phyloP scores from a whole-genome alignment of 2,113 vertebrate species.

The Bostrychus sinensis region DNA sequence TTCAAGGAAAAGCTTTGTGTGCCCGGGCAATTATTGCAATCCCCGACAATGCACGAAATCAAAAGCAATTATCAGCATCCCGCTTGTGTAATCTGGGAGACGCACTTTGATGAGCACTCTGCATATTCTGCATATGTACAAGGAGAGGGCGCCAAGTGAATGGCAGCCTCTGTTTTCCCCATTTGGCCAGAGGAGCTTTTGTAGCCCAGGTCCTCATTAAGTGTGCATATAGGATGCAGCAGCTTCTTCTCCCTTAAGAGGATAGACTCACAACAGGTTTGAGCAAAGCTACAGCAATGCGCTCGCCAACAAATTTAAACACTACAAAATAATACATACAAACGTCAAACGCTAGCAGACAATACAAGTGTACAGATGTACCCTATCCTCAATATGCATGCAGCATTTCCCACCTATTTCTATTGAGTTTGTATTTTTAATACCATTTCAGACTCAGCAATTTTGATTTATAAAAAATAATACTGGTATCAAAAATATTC shows the following conservation, averaged over 20 bases:
- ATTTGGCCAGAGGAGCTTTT: slow-evolving; percentile 26
- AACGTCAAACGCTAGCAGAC: too few species aligned
- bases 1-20: slow-evolving; percentile 46
- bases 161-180: slow-evolving; percentile 48
- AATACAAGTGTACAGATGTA: too few species aligned
- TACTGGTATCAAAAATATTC: too few species aligned
- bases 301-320: too few species aligned
- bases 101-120: slow-evolving; percentile 26
- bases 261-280: slow-evolving; percentile 27
- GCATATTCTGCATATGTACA: slow-evolving; percentile 13
- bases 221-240: slow-evolving; percentile 19
- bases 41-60: background rate
- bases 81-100: background rate
- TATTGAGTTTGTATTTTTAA: too few species aligned
- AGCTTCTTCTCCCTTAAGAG: slow-evolving; percentile 18
- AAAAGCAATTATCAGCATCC: slow-evolving; percentile 1
- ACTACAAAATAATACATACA: too few species aligned
- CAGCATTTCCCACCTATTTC: too few species aligned
- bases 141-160: slow-evolving; percentile 40
- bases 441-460: too few species aligned
- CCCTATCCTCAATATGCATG: too few species aligned
- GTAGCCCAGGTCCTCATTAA: slow-evolving; percentile 47
- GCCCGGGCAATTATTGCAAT: background rate
- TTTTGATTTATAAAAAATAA: too few species aligned
- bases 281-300: background rate